Evolutionary conservation across 1,140 invertebrate species (phyloP), one percentile per base, ranked within the genome.

Genomic region (Drosophila pectinifera): DNA sequence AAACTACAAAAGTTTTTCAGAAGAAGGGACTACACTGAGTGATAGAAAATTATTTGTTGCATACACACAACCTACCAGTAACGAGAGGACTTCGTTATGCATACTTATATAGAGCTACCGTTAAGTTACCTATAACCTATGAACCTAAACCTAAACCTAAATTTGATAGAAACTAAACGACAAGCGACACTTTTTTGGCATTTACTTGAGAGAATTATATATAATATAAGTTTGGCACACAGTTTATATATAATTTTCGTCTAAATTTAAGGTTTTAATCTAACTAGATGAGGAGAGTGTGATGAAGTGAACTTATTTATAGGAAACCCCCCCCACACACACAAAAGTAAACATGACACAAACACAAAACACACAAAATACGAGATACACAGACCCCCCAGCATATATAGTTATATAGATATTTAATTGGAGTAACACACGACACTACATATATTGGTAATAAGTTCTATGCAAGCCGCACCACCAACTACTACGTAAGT

Each of bases 181-280:
- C 55, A 74, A 72, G 69, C 73, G 42, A 70, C 55, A 78, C 73
- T 68, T 73, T 83, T 86, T 89, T 89, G 84, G 84, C 84, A 89
- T 89, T 89, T 89, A 89, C 84, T 89, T 89, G 84, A 89, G 84
- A 78, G 64, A 63, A 84, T 88, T 77, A 64, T 79, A 88, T 77
- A 84, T 80, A 77, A 55, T 77, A 84, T 81, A 77, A 55, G 74
- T 77, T 62, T 77, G 34, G 75, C 65, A 57, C 53, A 74, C 34
- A 20, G 3, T 53, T 58, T 51, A 49, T 76, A 81, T 86, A 86
- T 86, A 80, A 89, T 89, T 89, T 80, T 89, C 85, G 84, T 80
- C 84, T 89, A 89, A 89, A 89, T 89, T 84, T 89, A 89, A 89
- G 84, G 58, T 69, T 83, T 80, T 68, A 73, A 58, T 82, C 59